Conservation (phyloP, 2,888 invertebrate species). For the Himalopsyche kuldschensis region DNA sequence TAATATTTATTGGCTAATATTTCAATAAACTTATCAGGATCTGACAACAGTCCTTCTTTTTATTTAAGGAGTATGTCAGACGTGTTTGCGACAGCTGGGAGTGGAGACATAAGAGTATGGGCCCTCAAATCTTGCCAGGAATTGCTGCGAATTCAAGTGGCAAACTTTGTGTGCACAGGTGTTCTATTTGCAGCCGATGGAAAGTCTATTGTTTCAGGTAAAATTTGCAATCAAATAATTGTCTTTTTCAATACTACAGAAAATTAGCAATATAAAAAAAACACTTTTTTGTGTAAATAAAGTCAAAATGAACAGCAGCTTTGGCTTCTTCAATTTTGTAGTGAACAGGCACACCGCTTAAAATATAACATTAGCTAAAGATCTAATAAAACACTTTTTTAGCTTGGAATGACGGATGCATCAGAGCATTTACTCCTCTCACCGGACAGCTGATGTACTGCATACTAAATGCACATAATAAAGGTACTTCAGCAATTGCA, state of each 20-base stretch:
- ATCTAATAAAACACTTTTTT: neutral
- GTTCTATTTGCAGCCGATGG: conserved; percentile 80
- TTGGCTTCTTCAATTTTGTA: no score
- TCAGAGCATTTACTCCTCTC: conserved; percentile 80
- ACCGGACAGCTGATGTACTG: conserved; percentile 79
- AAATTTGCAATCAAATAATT: conserved; percentile 20
- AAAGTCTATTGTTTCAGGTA: conserved; percentile 75
- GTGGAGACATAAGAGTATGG: conserved; percentile 87
- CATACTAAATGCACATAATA: conserved; percentile 87
- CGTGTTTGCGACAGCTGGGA: conserved; percentile 85
- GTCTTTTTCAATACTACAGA: neutral
- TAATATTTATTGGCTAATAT: neutral
- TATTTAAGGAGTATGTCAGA: conserved; percentile 71
- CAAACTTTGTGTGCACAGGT: conserved; percentile 84
- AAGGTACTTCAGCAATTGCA: conserved; percentile 83
- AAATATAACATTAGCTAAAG: neutral
- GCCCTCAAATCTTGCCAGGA: conserved; percentile 74
- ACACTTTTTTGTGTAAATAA: no score
- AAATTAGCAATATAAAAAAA: no score
- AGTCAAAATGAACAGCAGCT: no score
- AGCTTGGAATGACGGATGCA: conserved; percentile 83
- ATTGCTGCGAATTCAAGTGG: conserved; percentile 78
- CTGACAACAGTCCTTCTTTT: neutral
- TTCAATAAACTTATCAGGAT: neutral
- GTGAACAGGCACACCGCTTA: no score